These are phyloP conservation scores for Dicyrtoma fusca DNA, from an alignment of 2,888 invertebrate species.

Conservation along the genomic window DNA sequence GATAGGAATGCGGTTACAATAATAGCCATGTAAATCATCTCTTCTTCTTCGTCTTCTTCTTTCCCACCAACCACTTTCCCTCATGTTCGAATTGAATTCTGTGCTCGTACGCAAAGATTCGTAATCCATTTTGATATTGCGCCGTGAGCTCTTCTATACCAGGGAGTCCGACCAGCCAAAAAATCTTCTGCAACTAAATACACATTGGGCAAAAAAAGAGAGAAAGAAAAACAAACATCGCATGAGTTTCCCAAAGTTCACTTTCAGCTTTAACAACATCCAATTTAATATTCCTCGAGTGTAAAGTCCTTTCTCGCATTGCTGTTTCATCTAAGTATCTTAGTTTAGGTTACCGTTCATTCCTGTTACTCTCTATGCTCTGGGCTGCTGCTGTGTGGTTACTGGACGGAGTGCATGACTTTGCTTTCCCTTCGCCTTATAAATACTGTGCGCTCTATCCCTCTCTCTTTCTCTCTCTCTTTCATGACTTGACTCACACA, in stretches of 20 bases:
- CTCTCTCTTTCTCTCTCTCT: no score
- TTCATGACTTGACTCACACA: no score
- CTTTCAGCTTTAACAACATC: no score
- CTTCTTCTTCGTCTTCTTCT: neutral
- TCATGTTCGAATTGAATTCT: constrained; percentile 51
- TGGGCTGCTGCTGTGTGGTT: no score
- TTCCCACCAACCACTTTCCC: constrained; percentile 12
- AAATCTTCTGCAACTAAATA: constrained; percentile 32
- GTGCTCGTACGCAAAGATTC: constrained; percentile 54
- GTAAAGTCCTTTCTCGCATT: no score
- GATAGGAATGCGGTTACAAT: neutral
- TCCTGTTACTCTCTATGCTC: no score
- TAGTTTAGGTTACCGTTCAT: no score
- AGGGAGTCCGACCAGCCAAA: constrained; percentile 24
- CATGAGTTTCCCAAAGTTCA: neutral
- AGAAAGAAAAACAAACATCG: neutral
- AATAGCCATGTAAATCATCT: constrained; percentile 22
- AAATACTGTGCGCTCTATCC: no score
- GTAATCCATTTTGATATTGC: constrained; percentile 56
- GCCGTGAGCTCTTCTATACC: constrained; percentile 52
- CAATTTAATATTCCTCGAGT: no score
- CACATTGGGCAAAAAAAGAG: neutral
- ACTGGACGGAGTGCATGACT: no score
- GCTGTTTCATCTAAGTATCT: no score
- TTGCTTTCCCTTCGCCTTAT: no score